Evolutionary conservation across 2,888 invertebrate genomes (phyloP).

Genomic region (Bibio marci): DNA sequence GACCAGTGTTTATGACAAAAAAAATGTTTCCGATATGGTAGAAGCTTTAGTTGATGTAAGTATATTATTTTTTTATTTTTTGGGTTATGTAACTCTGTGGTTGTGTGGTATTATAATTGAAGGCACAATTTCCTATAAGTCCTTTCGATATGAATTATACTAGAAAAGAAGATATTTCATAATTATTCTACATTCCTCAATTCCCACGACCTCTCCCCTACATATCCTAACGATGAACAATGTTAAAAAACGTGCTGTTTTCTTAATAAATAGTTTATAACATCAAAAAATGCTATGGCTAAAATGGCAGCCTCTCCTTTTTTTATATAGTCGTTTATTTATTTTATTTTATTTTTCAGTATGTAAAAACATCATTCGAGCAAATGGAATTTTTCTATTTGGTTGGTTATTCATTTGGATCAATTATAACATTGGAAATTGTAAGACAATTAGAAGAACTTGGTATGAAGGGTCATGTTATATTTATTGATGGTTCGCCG

Average conservation of each 20-base stretch:
- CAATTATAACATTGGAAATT: constrained; percentile 58
- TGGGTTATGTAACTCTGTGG: too few relatives aligned
- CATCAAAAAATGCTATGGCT: too few relatives aligned
- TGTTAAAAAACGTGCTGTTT: too few relatives aligned
- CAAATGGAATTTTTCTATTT: constrained; percentile 48
- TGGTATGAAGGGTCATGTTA: constrained; percentile 43
- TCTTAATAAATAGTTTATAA: too few relatives aligned
- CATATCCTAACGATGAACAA: too few relatives aligned
- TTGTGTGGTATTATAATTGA: too few relatives aligned
- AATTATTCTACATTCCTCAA: too few relatives aligned
- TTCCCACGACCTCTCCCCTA: too few relatives aligned
- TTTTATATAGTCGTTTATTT: not conserved
- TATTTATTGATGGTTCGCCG: constrained; percentile 71
- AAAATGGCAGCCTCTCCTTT: too few relatives aligned
- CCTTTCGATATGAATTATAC: too few relatives aligned
- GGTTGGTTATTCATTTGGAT: constrained; percentile 81
- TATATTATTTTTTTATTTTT: not conserved
- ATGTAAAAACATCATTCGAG: constrained; percentile 38
- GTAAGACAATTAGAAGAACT: constrained; percentile 49
- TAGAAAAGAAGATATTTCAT: too few relatives aligned
- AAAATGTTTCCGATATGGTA: constrained; percentile 34
- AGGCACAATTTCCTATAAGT: too few relatives aligned
- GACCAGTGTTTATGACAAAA: not conserved
- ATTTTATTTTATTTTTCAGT: constrained; percentile 32
- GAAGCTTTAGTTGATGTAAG: constrained; percentile 35